Conservation (phyloP, 2,113 vertebrate genomes). For the Emydocephalus ijimae region DNA sequence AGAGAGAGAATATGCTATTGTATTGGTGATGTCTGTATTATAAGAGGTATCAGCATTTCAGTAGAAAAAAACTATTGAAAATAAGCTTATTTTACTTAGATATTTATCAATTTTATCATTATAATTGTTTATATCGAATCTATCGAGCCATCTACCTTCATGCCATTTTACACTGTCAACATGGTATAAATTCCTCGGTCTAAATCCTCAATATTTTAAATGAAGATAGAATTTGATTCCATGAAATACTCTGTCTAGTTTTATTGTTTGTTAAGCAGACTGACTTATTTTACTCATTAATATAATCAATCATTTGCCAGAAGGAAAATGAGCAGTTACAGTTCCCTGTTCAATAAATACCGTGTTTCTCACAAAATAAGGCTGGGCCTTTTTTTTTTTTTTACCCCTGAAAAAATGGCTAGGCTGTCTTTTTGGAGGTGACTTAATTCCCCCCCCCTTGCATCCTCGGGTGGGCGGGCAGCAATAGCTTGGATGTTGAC, state of each 20-base stretch:
- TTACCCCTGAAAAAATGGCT: too few species aligned
- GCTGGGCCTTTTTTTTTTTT: too few species aligned
- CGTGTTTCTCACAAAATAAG: too few species aligned
- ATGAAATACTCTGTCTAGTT: not conserved
- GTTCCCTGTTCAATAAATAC: not conserved
- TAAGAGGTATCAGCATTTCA: not conserved
- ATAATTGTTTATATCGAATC: not conserved
- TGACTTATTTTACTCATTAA: not conserved
- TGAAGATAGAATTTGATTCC: not conserved
- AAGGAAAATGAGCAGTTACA: not conserved
- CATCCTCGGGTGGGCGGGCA: too few species aligned
- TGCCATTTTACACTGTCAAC: not conserved
- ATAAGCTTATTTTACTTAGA: not conserved
- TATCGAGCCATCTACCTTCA: not conserved
- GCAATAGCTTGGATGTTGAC: too few species aligned
- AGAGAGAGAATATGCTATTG: not conserved
- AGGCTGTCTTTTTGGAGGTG: too few species aligned
- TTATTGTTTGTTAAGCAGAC: not conserved
- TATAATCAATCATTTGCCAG: not conserved
- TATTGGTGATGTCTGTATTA: not conserved
- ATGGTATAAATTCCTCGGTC: not conserved
- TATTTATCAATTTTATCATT: not conserved
- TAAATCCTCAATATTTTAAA: not conserved
- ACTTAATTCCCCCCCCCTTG: too few species aligned
- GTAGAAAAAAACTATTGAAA: not conserved